Evolutionary conservation across 1,140 invertebrate species (phyloP).

Genomic region (Halesus radiatus): DNA sequence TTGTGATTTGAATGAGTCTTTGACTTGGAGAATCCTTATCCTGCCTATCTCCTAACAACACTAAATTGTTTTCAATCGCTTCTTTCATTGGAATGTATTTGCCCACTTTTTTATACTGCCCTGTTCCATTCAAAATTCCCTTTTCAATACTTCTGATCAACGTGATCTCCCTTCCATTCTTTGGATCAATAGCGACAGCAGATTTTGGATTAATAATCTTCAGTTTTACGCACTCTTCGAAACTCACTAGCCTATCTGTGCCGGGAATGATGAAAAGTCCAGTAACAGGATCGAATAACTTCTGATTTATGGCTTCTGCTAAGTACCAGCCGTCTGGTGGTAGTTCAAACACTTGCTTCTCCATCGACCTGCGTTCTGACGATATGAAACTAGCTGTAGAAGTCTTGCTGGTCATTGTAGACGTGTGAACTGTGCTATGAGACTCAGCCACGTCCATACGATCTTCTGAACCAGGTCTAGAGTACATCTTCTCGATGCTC

Average conservation of each 20-base stretch:
- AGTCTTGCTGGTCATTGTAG: conserved; percentile 62
- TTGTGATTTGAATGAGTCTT: conserved; percentile 75
- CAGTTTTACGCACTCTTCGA: conserved; percentile 89
- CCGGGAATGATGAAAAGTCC: conserved; percentile 91
- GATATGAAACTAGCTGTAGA: conserved; percentile 66
- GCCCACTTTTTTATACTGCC: conserved; percentile 76
- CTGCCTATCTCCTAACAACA: conserved; percentile 74
- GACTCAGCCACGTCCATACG: conserved; percentile 38
- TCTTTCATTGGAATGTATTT: conserved; percentile 82
- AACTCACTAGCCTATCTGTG: conserved; percentile 86
- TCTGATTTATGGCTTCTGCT: conserved; percentile 81
- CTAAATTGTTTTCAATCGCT: conserved; percentile 79
- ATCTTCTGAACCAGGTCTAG: conserved; percentile 26
- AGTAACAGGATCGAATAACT: conserved; percentile 83
- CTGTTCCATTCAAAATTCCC: conserved; percentile 82
- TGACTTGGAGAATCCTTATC: conserved; percentile 68
- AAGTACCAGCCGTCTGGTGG: conserved; percentile 87
- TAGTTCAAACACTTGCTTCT: conserved; percentile 71
- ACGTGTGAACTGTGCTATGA: conserved; percentile 41
- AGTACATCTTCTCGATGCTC: conserved; percentile 58
- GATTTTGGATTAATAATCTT: conserved; percentile 88
- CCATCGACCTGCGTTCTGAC: conserved; percentile 62
- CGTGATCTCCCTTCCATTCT: conserved; percentile 78
- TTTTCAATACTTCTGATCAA: conserved; percentile 83
- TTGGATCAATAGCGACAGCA: conserved; percentile 82